phyloP scores from a whole-genome alignment of 2,113 vertebrate species.

The Physeter macrocephalus region DNA sequence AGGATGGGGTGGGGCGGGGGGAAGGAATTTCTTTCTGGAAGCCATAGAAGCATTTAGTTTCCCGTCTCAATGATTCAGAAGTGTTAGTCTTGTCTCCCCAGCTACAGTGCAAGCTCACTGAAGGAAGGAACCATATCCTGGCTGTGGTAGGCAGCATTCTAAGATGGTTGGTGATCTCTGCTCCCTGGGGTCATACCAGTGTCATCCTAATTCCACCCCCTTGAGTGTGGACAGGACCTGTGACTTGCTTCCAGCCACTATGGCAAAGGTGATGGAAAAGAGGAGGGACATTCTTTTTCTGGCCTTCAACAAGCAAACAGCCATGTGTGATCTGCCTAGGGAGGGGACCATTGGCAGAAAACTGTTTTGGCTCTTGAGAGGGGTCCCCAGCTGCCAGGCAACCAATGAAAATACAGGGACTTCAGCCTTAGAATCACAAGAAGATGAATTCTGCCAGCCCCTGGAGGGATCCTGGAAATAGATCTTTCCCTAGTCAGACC shows the following conservation, averaged over 20 bases:
- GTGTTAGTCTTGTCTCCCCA: neutral
- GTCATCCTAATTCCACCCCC: neutral
- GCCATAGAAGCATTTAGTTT: neutral
- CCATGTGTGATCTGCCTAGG: neutral
- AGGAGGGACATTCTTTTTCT: neutral
- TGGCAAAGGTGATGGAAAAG: neutral
- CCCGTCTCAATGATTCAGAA: neutral
- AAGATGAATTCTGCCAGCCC: neutral
- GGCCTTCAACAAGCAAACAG: neutral
- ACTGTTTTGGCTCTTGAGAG: neutral
- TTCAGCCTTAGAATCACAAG: neutral
- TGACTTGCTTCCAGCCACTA: neutral
- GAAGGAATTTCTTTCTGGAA: neutral
- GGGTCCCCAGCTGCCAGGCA: neutral
- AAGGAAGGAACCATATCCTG: neutral
- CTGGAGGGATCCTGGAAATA: neutral
- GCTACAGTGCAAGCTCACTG: neutral
- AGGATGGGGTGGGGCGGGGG: rapidly evolving
- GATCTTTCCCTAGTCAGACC: neutral
- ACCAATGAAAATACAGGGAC: neutral
- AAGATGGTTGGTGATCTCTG: neutral
- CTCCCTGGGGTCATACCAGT: neutral
- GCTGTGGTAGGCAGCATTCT: neutral
- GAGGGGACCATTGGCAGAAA: neutral
- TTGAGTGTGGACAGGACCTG: neutral